Conservation (phyloP, 2,113 vertebrate genomes). For the Drymodes brunneopygia region DNA sequence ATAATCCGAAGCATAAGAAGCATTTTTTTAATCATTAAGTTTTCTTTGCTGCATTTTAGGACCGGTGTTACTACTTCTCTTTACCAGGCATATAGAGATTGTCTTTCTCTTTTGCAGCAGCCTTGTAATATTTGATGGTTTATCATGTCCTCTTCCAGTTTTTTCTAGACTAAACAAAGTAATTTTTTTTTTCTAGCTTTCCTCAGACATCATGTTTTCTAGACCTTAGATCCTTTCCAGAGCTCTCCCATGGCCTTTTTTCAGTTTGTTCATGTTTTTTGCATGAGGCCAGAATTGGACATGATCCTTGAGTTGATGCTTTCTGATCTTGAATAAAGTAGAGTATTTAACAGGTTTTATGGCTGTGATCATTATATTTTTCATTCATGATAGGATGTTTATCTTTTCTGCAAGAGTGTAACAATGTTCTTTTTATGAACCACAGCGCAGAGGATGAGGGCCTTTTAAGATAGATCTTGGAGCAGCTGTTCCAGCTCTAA, state of each 20-base stretch:
- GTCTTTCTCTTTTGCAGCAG: background rate
- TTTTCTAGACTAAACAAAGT: background rate
- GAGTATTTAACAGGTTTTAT: background rate
- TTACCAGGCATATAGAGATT: background rate
- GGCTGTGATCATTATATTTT: constrained; percentile 2
- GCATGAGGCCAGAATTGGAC: background rate
- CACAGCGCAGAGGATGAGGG: background rate
- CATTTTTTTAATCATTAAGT: background rate
- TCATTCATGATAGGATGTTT: constrained; percentile 36
- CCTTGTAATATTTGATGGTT: background rate
- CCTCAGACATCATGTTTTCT: background rate
- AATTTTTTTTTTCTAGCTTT: background rate
- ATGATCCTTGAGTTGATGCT: background rate
- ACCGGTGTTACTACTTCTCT: background rate
- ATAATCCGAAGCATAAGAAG: background rate
- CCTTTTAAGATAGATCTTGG: background rate
- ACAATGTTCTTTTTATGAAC: background rate
- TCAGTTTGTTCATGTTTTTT: background rate
- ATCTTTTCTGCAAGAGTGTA: background rate
- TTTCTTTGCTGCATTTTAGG: background rate
- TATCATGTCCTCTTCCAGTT: background rate
- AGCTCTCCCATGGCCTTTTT: background rate
- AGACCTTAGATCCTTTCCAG: background rate
- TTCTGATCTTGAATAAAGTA: background rate
- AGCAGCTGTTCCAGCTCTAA: constrained; percentile 1